Evolutionary conservation across 1,140 invertebrate genomes (phyloP), one percentile per base, ranked within the genome.

Genomic region (Pogonus chalceus): DNA sequence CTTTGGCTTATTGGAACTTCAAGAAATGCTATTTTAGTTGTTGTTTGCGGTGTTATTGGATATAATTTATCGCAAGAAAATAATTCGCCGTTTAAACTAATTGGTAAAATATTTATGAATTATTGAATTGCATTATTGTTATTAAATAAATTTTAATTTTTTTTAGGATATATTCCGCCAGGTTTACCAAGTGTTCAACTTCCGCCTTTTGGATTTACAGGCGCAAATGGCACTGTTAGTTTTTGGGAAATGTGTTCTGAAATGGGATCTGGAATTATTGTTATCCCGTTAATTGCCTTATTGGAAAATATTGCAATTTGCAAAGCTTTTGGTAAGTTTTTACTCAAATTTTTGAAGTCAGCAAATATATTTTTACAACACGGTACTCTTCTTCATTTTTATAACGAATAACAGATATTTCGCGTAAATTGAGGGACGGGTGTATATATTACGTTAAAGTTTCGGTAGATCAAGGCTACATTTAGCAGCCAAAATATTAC

Each of bases 261-360:
- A 63, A 70, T 89, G 59, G 85, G 84, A 22, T 83, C 83, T 12
- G 86, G 86, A 4, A 69, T 92, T 39, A 70, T 90, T 46, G 84
- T 92, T n/a, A 72, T 92, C 35, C 88, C 89, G 0, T 69, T 92
- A 12, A 81, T 92, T 56, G 83, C 84, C 21, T 70, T 92, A 18
- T 78, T 92, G 65, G 89, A 92, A 66, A 85, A 88, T 58, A 86
- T 91, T 50, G 83, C 88, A 7, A 86, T 91, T 55, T 89, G 86
- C 65, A 91, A 91, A 71, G 86, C 86, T 10, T 87, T 88, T 65
- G 77, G 82, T 83, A 70, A 76, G 73, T 67, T 47, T 37, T n/a
- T n/a, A n/a, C n/a, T n/a, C n/a, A n/a, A n/a, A n/a, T n/a, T n/a
- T n/a, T n/a, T n/a, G n/a, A n/a, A n/a, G n/a, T n/a, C n/a, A n/a